Evolutionary conservation across 1,140 invertebrate species (phyloP), one percentile per base, ranked within the genome.

Genomic region (Conus betulinus): DNA sequence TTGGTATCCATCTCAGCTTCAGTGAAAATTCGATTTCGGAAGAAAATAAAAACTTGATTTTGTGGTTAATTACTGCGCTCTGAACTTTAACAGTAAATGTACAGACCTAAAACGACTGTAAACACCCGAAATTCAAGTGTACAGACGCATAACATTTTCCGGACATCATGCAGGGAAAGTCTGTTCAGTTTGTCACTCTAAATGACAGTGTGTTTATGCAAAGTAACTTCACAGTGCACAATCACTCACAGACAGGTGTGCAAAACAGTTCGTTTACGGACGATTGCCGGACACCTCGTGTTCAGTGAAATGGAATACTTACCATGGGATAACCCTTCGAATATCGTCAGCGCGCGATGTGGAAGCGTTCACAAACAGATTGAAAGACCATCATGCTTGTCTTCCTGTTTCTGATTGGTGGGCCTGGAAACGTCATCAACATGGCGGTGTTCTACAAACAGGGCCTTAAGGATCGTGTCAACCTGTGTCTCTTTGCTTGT

Each of bases 391-490:
- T 39, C 76, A 11, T 78, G 76, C 76, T 78, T 7, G 76, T 6
- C 5, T 39, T 78, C 7, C 25, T 84, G 53, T 84, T 63, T 27
- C 83, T 84, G 55, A 63, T 63, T 63, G 83, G 83, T 0, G 53
- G 83, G 17, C 83, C 83, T 4, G 63, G 51, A 15, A 84, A 84
- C 39, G 27, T 84, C 63, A 63, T 84, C 55, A 84, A 63, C 83
- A 84, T 84, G 83, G 63, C 63, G 15, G 83, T 84, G 53, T 84
- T 84, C 83, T 84, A 63, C 83, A 84, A 63, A 63, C 83, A 84
- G 55, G 83, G 83, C 13, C n/a, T 84, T 6, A 39, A 27, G 39
- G 83, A 84, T 55, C 83, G 83, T 39, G 83, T 84, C 23, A 84
- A 84, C 83, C 57, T 84, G 25, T 84, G 83, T 84, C 83, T 84